Conservation (phyloP, 1,140 invertebrate genomes). For the Aphidius gifuensis region DNA sequence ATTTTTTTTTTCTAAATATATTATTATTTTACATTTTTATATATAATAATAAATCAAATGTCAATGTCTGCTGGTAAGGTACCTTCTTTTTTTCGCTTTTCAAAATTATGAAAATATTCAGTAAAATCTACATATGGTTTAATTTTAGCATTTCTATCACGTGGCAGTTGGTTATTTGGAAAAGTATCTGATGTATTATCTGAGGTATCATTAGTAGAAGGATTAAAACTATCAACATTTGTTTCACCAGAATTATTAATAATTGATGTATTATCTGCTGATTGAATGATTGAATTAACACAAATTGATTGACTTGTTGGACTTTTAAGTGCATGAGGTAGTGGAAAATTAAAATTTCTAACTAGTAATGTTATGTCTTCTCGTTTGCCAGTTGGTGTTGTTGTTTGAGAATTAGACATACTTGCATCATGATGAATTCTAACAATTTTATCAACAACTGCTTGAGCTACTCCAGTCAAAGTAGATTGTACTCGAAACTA, state of each 20-base stretch:
- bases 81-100: constrained; percentile 60
- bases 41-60: constrained; percentile 37
- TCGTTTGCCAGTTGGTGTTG: constrained; percentile 56
- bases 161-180: constrained; percentile 38
- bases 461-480: constrained; percentile 79
- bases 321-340: constrained; percentile 63
- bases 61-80: constrained; percentile 59
- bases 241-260: constrained; percentile 19
- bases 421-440: constrained; percentile 79
- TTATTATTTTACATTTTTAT: constrained; percentile 2
- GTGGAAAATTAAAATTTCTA: constrained; percentile 80
- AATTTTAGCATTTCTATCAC: constrained; percentile 64
- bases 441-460: constrained; percentile 82
- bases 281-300: constrained; percentile 62
- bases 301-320: constrained; percentile 54
- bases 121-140: constrained; percentile 82
- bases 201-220: constrained; percentile 45
- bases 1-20: background rate
- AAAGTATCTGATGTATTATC: constrained; percentile 52
- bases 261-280: constrained; percentile 37
- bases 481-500: constrained; percentile 79
- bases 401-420: constrained; percentile 60
- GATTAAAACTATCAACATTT: constrained; percentile 40
- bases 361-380: constrained; percentile 84
- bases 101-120: constrained; percentile 75